Percentiles rank a stretch among this genome's conserved stretches.
phyloP scores from a whole-genome alignment of 2,113 vertebrate species.

The Onychostoma macrolepis region DNA sequence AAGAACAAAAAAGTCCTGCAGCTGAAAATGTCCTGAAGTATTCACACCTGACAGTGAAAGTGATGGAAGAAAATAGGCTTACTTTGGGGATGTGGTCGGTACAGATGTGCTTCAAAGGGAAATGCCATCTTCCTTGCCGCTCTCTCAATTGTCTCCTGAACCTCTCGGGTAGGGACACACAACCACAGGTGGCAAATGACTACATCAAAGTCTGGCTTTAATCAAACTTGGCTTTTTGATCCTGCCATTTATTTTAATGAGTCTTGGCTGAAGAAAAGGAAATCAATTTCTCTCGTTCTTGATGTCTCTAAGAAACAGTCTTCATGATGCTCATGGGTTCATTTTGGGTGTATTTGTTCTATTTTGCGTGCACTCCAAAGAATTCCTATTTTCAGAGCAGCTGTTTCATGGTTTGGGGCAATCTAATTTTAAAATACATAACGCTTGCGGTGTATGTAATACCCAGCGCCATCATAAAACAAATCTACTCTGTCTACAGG shows the following conservation, averaged over 20 bases:
- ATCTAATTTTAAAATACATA: conserved; percentile 43
- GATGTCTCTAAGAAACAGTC: conserved; percentile 36
- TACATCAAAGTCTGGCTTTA: conserved; percentile 58
- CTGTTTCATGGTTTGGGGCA: conserved; percentile 39
- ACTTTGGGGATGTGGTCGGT: conserved; percentile 30
- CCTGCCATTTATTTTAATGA: conserved; percentile 61
- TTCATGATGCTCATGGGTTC: conserved; percentile 41
- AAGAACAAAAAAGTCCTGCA: conserved; percentile 29
- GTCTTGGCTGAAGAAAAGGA: conserved; percentile 51
- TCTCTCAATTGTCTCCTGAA: conserved; percentile 49
- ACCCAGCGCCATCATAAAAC: conserved; percentile 36
- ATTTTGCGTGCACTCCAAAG: conserved; percentile 8
- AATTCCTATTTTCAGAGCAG: conserved; percentile 35
- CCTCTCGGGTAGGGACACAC: conserved; percentile 51
- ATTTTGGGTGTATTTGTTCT: conserved; percentile 21
- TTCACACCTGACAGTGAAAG: conserved; percentile 41
- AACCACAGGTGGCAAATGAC: conserved; percentile 55
- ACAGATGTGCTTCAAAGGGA: conserved; percentile 56
- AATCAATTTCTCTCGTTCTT: conserved; percentile 50
- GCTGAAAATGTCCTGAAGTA: conserved; percentile 34
- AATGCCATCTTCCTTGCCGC: conserved; percentile 42
- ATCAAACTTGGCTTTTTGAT: conserved; percentile 60
- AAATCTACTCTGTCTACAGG: conserved; percentile 43
- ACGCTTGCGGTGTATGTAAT: conserved; percentile 21
- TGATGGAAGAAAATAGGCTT: conserved; percentile 47